Evolutionary conservation across 2,113 vertebrate genomes (phyloP).

Genomic region (Pampusana beccarii): DNA sequence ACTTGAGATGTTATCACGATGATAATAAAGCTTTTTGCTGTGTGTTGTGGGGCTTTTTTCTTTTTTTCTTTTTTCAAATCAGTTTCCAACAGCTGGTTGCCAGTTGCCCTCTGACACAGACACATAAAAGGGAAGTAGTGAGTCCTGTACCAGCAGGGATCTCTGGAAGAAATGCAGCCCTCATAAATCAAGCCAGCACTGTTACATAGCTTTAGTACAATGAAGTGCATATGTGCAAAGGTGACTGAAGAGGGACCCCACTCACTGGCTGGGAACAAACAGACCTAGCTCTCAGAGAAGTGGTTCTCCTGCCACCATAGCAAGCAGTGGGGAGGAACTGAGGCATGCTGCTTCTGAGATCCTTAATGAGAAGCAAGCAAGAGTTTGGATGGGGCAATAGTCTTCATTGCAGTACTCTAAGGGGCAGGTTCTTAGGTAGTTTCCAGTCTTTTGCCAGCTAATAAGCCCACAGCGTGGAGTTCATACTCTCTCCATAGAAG

Average conservation of each 20-base stretch:
- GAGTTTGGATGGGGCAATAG: not conserved
- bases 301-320: not conserved
- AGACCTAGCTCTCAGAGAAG: not conserved
- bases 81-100: constrained; percentile 86
- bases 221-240: constrained; percentile 73
- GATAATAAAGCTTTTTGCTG: constrained; percentile 61
- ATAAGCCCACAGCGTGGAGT: not conserved
- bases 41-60: too few relatives aligned
- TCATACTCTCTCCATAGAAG: not conserved
- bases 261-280: constrained; percentile 25
- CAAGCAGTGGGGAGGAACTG: not conserved
- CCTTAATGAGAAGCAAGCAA: not conserved
- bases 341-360: not conserved
- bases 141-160: constrained; percentile 82
- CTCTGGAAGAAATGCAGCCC: constrained; percentile 79
- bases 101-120: constrained; percentile 85
- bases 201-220: constrained; percentile 77
- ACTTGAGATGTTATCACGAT: constrained; percentile 42
- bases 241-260: constrained; percentile 52
- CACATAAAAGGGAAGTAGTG: constrained; percentile 88
- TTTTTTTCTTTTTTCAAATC: constrained; percentile 65
- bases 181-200: constrained; percentile 84
- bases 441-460: not conserved
- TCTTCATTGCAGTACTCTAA: not conserved
- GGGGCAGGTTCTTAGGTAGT: not conserved